Percentiles rank a stretch among this genome's conserved stretches.
Evolutionary conservation across 2,888 invertebrate species (phyloP).

Genomic region (Epinotia ramella): DNA sequence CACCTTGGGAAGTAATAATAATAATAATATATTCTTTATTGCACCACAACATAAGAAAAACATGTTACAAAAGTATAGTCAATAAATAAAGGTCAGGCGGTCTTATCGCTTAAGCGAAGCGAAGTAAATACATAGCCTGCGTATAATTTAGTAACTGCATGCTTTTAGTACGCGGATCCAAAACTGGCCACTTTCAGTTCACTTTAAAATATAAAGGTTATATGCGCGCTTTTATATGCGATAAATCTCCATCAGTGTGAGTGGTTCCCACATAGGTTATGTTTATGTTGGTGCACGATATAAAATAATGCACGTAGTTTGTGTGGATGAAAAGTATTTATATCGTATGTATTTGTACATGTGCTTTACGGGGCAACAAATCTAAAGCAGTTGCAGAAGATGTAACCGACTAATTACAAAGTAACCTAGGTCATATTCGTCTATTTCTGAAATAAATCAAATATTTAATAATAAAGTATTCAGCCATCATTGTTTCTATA

Average conservation of each 20-base stretch:
- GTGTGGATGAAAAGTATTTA: background rate
- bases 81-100: no score
- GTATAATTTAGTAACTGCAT: constrained; percentile 4
- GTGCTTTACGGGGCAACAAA: background rate
- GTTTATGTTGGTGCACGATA: background rate
- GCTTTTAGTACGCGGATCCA: constrained; percentile 8
- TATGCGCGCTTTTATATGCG: constrained; percentile 16
- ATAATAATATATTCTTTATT: no score
- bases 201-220: constrained; percentile 15
- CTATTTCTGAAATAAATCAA: no score
- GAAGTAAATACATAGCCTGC: background rate
- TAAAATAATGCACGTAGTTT: background rate
- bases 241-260: constrained; percentile 31
- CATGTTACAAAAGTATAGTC: no score
- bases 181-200: constrained; percentile 1
- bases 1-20: background rate
- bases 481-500: no score
- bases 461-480: no score
- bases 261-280: background rate
- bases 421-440: no score
- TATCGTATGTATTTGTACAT: background rate
- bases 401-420: no score
- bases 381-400: background rate
- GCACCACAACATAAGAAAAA: no score
- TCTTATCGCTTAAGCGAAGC: no score